Percentiles rank a stretch among this genome's conserved stretches.
phyloP scores from a whole-genome alignment of 2,113 vertebrate genomes.

The Nanorana parkeri region DNA sequence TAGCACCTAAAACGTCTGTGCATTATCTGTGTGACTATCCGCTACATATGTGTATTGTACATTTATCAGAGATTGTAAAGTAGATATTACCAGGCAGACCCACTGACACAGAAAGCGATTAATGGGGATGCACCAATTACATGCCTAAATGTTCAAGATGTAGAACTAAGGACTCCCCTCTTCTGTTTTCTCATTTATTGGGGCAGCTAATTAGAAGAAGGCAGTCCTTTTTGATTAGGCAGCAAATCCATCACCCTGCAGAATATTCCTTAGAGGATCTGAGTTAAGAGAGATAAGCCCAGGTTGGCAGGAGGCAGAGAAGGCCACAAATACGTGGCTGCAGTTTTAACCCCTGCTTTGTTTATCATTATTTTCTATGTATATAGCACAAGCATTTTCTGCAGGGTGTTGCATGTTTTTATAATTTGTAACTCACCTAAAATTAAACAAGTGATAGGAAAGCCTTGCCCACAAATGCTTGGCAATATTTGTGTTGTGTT shows the following conservation, averaged over 20 bases:
- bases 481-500: too few species aligned
- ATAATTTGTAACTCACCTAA: too few species aligned
- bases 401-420: too few species aligned
- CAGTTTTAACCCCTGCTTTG: not conserved
- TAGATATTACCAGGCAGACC: not conserved
- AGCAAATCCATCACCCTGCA: constrained; percentile 27
- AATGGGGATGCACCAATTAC: not conserved
- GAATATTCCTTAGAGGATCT: constrained; percentile 14
- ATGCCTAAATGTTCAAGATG: not conserved
- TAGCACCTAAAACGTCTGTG: too few species aligned
- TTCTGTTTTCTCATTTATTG: constrained; percentile 12
- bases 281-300: constrained; percentile 1
- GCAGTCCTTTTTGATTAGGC: constrained; percentile 27
- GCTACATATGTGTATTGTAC: not conserved
- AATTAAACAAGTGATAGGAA: too few species aligned
- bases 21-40: not conserved
- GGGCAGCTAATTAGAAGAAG: constrained; percentile 22
- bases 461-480: too few species aligned
- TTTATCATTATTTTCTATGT: not conserved
- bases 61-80: not conserved
- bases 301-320: not conserved
- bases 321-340: not conserved
- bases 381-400: too few species aligned
- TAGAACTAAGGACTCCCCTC: not conserved
- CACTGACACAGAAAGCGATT: not conserved